A percentile compares a stretch with the other conserved stretches of the same genome.
These are phyloP conservation scores for Periparus ater DNA, from an alignment of 2,797 vertebrate species.

Conservation along the genomic window DNA sequence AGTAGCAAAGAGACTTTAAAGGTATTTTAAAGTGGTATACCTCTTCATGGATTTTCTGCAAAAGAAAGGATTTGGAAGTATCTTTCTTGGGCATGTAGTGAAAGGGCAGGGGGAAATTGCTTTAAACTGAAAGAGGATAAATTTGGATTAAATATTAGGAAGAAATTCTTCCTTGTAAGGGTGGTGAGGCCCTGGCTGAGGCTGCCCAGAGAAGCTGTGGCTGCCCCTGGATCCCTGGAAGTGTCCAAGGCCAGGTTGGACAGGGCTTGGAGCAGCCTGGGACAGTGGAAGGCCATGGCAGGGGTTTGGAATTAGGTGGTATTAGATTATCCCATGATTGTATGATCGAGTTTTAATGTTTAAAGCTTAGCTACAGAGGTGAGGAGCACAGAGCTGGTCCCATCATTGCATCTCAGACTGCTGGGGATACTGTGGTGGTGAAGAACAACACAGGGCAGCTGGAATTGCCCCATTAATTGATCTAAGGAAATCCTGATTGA, in stretches of 20 bases:
- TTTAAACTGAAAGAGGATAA: not conserved
- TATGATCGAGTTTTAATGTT: not conserved
- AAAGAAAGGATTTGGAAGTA: not conserved
- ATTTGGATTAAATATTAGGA: not conserved
- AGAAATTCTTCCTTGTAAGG: not conserved
- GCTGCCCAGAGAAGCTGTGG: not conserved
- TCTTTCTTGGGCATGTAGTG: not conserved
- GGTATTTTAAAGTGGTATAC: not conserved
- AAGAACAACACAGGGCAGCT: not conserved
- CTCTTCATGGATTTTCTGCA: not conserved
- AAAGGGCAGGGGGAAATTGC: not conserved
- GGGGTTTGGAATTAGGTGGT: fast-evolving
- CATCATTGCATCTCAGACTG: not conserved
- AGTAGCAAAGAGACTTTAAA: not conserved
- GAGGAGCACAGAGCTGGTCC: not conserved
- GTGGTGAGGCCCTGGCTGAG: not conserved
- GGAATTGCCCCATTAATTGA: not conserved
- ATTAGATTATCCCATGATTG: too few species aligned
- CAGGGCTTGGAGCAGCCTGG: fast-evolving
- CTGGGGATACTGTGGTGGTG: not conserved
- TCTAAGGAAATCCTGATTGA: not conserved
- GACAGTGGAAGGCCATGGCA: fast-evolving
- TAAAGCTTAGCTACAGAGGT: not conserved
- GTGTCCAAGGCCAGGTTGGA: not conserved
- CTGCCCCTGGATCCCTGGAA: not conserved